Evolutionary conservation across 2,888 invertebrate genomes (phyloP), one percentile per base, ranked within the genome.

Genomic region (Anaspis maculata): DNA sequence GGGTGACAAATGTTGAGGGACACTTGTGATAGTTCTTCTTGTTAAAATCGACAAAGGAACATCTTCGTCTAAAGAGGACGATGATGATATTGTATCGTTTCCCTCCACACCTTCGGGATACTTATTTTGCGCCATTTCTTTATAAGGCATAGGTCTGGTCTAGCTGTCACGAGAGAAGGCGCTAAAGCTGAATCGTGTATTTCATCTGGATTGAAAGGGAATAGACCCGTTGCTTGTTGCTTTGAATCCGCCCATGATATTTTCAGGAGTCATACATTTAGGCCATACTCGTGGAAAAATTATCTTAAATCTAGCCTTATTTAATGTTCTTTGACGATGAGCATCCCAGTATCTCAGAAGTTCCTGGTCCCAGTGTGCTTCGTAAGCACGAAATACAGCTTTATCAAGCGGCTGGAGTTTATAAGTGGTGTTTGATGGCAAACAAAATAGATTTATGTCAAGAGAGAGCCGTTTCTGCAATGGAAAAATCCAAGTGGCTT

Each of bases 361-460:
- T 45, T 59, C 51, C 27, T 52, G 44, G 38, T 61, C 56, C 57
- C 61, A 62, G 39, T 53, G 47, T 33, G 49, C 35, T 41, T 59
- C 57, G 44, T 54, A 57, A 3, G 50, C 42, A 25, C 48, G 35
- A 41, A 56, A 58, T 10, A 56, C 52, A 3, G 51, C 32, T 41
- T 58, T 59, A 43, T 58, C 57, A 43, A 60, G 44, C 3, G 57
- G 57, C 36, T 60, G 59, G 2, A 61, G 41, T 30, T 59, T 57
- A 40, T 60, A 59, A 0, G 59, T 59, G 1, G 57, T 59, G 30
- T 62, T 62, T 25, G 53, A 52, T 9, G 57, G 59, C 16, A 64
- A 39, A 41, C 61, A 61, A 31, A 49, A 57, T 26, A 59, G 41
- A 29, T 41, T 46, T 25, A 60, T 51, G 12, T 42, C 46, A 25